These are phyloP conservation scores for Gallinago nigripennis DNA, from an alignment of 2,797 vertebrate genomes.

Conservation along the genomic window DNA sequence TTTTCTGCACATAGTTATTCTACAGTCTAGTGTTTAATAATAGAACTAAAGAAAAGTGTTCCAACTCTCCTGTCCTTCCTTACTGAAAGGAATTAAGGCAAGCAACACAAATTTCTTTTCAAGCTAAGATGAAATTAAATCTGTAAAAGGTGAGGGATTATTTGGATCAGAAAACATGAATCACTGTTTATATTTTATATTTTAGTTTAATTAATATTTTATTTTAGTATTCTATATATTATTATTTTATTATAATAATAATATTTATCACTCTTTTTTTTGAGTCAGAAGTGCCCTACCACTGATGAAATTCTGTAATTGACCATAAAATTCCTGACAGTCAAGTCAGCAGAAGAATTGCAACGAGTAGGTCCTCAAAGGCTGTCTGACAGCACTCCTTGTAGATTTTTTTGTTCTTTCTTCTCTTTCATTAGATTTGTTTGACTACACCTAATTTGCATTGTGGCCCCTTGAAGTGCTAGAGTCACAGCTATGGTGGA, in stretches of 20 bases:
- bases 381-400: neutral
- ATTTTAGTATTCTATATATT: no score
- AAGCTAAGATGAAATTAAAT: slow-evolving; percentile 27
- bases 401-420: neutral
- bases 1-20: slow-evolving; percentile 15
- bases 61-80: neutral
- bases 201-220: no score
- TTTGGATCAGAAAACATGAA: slow-evolving; percentile 5
- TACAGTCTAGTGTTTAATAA: neutral
- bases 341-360: neutral
- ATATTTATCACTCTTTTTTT: neutral
- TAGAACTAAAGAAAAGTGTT: slow-evolving; percentile 6
- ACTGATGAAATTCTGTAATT: neutral
- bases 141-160: neutral
- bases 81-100: slow-evolving; percentile 19
- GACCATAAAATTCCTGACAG: slow-evolving; percentile 9
- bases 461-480: neutral
- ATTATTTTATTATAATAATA: no score
- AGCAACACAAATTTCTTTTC: slow-evolving; percentile 3
- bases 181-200: neutral
- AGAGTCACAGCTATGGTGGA: neutral
- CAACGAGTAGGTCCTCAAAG: neutral
- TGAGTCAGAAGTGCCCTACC: slow-evolving; percentile 10
- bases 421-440: neutral
- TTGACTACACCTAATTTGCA: neutral